These are phyloP conservation scores for Eptatretus atami DNA, from an alignment of 2,797 vertebrate species.

Conservation along the genomic window DNA sequence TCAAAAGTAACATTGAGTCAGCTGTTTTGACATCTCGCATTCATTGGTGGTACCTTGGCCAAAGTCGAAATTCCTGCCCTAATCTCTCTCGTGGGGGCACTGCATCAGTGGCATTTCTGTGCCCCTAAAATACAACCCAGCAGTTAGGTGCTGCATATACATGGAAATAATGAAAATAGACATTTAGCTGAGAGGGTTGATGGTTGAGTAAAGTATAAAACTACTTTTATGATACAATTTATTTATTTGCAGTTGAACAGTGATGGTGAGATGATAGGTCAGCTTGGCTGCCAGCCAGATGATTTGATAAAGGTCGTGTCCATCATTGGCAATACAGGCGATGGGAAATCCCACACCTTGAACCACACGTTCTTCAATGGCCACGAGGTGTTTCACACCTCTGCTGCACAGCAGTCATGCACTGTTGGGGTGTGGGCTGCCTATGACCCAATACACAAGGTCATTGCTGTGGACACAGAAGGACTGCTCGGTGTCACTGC, in stretches of 20 bases:
- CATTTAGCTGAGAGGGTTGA: too few relatives aligned
- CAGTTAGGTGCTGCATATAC: too few relatives aligned
- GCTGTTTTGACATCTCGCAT: too few relatives aligned
- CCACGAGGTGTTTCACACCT: slow-evolving; percentile 78
- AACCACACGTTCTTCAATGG: slow-evolving; percentile 97
- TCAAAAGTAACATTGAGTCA: too few relatives aligned
- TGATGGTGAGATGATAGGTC: slow-evolving; percentile 53
- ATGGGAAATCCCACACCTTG: slow-evolving; percentile 89
- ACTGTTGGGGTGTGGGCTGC: slow-evolving; percentile 91
- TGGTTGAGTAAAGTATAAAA: too few relatives aligned
- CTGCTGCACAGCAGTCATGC: slow-evolving; percentile 81
- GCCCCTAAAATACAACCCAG: too few relatives aligned
- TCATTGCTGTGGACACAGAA: slow-evolving; percentile 83
- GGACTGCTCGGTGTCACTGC: slow-evolving; percentile 67
- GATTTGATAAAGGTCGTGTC: slow-evolving; percentile 89
- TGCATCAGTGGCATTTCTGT: too few relatives aligned
- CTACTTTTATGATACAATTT: not conserved
- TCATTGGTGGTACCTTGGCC: too few relatives aligned
- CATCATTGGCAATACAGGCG: slow-evolving; percentile 90
- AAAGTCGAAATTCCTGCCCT: too few relatives aligned
- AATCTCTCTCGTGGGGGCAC: too few relatives aligned
- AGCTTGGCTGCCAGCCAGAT: slow-evolving; percentile 44
- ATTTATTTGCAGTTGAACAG: slow-evolving; percentile 32
- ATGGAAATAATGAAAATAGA: too few relatives aligned
- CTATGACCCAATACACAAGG: slow-evolving; percentile 51